Evolutionary conservation across 2,888 invertebrate genomes (phyloP).

Genomic region (Hemaris fuciformis): DNA sequence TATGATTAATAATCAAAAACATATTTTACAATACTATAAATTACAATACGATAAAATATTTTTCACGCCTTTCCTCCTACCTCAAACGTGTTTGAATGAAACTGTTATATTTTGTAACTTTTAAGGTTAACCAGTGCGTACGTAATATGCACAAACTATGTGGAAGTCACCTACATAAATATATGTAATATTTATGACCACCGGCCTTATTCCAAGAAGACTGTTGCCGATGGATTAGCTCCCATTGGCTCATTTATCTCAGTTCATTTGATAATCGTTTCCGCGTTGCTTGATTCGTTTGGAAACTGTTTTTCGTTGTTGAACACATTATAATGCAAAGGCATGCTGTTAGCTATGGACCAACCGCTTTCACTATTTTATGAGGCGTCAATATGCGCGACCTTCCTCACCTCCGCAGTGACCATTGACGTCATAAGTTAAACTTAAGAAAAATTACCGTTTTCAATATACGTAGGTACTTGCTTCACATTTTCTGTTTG

Average conservation of each 20-base stretch:
- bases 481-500: neutral
- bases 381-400: neutral
- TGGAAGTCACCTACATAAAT: neutral
- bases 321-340: neutral
- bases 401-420: conserved; percentile 11
- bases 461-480: neutral
- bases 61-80: neutral
- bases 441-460: neutral
- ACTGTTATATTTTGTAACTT: neutral
- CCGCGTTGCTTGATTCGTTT: neutral
- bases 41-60: no score
- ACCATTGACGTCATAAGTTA: conserved; percentile 5
- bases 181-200: neutral
- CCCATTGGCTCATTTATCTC: neutral
- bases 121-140: neutral
- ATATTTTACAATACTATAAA: no score
- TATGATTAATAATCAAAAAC: no score
- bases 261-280: conserved; percentile 2
- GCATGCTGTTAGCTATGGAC: neutral
- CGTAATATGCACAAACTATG: neutral
- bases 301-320: neutral
- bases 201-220: neutral
- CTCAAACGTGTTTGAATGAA: neutral
- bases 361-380: neutral
- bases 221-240: neutral